Evolutionary conservation across 2,888 invertebrate genomes (phyloP).

Genomic region (Erebia aethiops): DNA sequence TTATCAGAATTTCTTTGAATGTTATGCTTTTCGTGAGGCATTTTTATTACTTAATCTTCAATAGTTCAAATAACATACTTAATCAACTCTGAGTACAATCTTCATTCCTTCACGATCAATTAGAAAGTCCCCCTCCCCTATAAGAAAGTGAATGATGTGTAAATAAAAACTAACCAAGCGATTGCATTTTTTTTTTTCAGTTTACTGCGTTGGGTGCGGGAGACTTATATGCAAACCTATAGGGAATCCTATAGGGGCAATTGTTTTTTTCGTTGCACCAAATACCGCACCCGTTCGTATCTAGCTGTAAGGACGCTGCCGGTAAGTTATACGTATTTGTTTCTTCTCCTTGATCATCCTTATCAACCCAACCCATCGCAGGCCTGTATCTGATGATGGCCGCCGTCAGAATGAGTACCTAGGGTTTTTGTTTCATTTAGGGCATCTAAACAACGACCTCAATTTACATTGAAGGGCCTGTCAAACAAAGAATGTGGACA

Average conservation of each 20-base stretch:
- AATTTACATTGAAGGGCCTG: too few species aligned
- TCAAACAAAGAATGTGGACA: too few species aligned
- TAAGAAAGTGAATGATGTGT: not conserved
- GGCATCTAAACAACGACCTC: too few species aligned
- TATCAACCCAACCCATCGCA: not conserved
- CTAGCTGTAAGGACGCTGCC: slow-evolving; percentile 22
- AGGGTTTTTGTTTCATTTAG: too few species aligned
- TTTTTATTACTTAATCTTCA: too few species aligned
- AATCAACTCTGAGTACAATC: too few species aligned
- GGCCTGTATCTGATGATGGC: too few species aligned
- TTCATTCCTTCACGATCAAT: too few species aligned
- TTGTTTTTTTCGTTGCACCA: slow-evolving; percentile 41
- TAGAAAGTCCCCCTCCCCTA: not conserved
- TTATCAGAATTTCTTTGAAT: too few species aligned
- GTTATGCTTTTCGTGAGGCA: too few species aligned
- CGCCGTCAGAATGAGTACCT: too few species aligned
- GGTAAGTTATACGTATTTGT: slow-evolving; percentile 31
- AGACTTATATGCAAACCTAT: slow-evolving; percentile 35
- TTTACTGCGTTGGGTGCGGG: slow-evolving; percentile 23
- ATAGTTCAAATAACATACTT: too few species aligned
- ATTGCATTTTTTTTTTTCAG: slow-evolving; percentile 22
- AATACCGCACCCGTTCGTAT: slow-evolving; percentile 31
- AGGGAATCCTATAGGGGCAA: slow-evolving; percentile 39
- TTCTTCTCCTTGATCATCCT: not conserved
- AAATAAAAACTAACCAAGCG: not conserved